Evolutionary conservation across 2,797 vertebrate genomes (phyloP).

Genomic region (Squalus acanthias): DNA sequence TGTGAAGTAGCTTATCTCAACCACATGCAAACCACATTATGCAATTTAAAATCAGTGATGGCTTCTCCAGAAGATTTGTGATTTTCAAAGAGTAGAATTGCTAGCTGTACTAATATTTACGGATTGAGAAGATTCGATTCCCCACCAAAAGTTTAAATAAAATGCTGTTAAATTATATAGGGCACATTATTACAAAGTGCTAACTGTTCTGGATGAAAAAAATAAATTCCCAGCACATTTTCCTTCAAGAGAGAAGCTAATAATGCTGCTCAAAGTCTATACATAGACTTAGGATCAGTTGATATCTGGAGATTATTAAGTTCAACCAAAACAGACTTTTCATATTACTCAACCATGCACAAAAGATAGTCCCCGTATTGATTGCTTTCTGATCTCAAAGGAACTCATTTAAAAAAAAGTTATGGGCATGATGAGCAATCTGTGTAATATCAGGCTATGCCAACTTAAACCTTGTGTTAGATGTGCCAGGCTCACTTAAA

Average conservation of each 20-base stretch:
- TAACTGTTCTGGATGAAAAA: neutral
- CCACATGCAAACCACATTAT: neutral
- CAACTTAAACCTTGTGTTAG: neutral
- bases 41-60: neutral
- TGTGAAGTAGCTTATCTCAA: neutral
- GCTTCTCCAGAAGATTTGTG: neutral
- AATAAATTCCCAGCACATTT: neutral
- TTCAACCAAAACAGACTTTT: neutral
- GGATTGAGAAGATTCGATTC: neutral
- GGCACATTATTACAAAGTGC: neutral
- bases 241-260: neutral
- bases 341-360: neutral
- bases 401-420: neutral
- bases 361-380: neutral
- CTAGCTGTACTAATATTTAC: neutral
- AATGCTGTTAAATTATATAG: neutral
- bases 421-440: neutral
- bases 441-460: neutral
- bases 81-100: neutral
- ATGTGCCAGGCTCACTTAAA: neutral
- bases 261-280: neutral
- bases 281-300: neutral
- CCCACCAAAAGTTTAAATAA: neutral
- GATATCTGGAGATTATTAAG: neutral
- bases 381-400: constrained; percentile 10